Conservation (phyloP, 2,113 vertebrate genomes). For the Etheostoma spectabile region DNA sequence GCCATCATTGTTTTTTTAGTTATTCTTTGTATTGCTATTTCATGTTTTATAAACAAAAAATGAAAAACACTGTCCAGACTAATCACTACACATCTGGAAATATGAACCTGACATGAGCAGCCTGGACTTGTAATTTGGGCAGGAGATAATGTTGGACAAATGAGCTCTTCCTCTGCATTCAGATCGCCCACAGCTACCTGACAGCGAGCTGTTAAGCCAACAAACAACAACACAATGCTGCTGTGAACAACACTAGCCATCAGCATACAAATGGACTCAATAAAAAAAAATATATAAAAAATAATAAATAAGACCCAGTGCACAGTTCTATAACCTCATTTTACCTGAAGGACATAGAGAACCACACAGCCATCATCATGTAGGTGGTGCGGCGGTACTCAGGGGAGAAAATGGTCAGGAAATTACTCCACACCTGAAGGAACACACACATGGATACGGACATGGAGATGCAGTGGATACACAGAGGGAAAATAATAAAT, state of each 20-base stretch:
- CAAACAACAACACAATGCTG: not conserved
- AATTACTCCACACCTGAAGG: conserved; percentile 92
- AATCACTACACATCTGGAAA: not conserved
- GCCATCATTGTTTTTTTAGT: no score
- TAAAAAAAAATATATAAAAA: no score
- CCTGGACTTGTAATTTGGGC: not conserved
- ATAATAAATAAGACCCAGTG: no score
- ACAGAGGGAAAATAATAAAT: not conserved
- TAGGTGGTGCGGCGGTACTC: conserved; percentile 93
- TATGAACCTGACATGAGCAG: not conserved
- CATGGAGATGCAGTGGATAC: not conserved
- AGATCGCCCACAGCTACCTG: not conserved
- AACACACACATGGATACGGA: not conserved
- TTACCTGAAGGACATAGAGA: conserved; percentile 99
- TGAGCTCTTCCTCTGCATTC: not conserved
- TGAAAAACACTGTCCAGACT: no score
- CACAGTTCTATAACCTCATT: not conserved
- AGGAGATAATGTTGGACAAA: not conserved
- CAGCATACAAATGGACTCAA: not conserved
- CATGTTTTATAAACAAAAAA: no score
- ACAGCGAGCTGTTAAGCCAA: not conserved
- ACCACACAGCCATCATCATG: conserved; percentile 99
- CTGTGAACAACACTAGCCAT: not conserved
- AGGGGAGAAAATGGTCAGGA: conserved; percentile 89
- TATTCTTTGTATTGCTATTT: no score